Conservation (phyloP, 2,888 invertebrate species). For the Leptinotarsa juncta region DNA sequence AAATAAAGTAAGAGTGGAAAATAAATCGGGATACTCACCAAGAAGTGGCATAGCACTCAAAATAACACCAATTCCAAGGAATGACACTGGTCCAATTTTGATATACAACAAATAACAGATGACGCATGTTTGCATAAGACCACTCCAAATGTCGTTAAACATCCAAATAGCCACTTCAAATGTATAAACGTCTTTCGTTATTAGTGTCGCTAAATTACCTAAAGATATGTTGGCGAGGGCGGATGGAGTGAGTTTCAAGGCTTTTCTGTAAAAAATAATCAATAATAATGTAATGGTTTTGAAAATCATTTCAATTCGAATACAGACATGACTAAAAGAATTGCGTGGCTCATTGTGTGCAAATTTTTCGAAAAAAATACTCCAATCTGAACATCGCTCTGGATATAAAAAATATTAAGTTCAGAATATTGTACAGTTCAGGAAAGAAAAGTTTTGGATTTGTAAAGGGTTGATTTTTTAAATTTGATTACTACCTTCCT, state of each 20-base stretch:
- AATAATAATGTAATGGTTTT: not conserved
- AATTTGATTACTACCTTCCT: too few species aligned
- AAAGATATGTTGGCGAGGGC: constrained; percentile 79
- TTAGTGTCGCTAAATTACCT: constrained; percentile 82
- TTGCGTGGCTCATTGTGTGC: too few species aligned
- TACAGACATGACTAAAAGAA: too few species aligned
- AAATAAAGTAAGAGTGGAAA: too few species aligned
- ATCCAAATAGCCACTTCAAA: constrained; percentile 90
- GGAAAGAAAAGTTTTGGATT: too few species aligned
- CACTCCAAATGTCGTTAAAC: constrained; percentile 92
- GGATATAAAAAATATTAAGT: too few species aligned
- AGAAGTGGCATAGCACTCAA: constrained; percentile 64
- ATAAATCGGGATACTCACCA: constrained; percentile 51
- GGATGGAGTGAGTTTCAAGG: constrained; percentile 58
- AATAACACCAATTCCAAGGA: constrained; percentile 69
- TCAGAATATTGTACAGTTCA: too few species aligned
- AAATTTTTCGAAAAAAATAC: too few species aligned
- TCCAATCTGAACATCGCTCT: too few species aligned
- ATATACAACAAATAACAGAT: constrained; percentile 82
- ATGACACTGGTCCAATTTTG: constrained; percentile 67
- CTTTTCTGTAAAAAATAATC: constrained; percentile 68
- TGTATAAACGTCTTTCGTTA: constrained; percentile 92
- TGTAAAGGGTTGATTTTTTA: too few species aligned
- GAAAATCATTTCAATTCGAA: too few species aligned
- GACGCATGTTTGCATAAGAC: constrained; percentile 83